A percentile compares a stretch with the other conserved stretches of the same genome.
Evolutionary conservation across 2,113 vertebrate genomes (phyloP).

Genomic region (Carassius auratus): DNA sequence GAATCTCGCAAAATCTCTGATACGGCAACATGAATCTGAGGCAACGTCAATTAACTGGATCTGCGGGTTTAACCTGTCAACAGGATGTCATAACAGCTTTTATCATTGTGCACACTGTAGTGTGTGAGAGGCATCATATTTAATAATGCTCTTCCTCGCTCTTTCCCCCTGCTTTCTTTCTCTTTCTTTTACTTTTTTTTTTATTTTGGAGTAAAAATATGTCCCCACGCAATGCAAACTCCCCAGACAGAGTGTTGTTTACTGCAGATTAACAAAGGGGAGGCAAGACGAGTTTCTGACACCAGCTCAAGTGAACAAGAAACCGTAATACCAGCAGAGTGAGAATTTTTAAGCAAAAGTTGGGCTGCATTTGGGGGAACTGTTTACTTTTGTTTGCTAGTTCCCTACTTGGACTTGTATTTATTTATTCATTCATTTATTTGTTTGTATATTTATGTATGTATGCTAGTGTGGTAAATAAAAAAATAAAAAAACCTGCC

Average conservation of each 20-base stretch:
- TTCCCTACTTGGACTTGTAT: constrained; percentile 10
- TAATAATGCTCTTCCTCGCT: constrained; percentile 70
- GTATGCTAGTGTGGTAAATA: background rate
- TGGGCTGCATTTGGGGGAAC: constrained; percentile 47
- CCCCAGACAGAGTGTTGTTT: constrained; percentile 81
- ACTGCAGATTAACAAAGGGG: constrained; percentile 81
- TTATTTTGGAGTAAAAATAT: constrained; percentile 69
- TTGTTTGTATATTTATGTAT: constrained; percentile 6
- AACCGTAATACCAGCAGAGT: constrained; percentile 65
- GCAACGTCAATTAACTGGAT: constrained; percentile 77
- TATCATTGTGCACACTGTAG: constrained; percentile 71
- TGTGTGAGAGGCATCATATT: constrained; percentile 73
- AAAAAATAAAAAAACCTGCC: background rate
- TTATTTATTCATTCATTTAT: constrained; percentile 35
- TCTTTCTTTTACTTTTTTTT: constrained; percentile 57
- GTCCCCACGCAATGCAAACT: constrained; percentile 69
- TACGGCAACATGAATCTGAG: constrained; percentile 64
- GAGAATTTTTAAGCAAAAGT: constrained; percentile 66
- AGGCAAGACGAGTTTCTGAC: constrained; percentile 75
- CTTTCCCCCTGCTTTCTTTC: constrained; percentile 29
- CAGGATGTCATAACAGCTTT: constrained; percentile 72
- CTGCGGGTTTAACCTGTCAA: constrained; percentile 79
- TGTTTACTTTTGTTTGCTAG: constrained; percentile 48
- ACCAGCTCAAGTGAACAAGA: constrained; percentile 72
- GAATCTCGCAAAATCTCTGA: constrained; percentile 68